Evolutionary conservation across 2,797 vertebrate genomes (phyloP).

Genomic region (Coranthus polyacanthus): DNA sequence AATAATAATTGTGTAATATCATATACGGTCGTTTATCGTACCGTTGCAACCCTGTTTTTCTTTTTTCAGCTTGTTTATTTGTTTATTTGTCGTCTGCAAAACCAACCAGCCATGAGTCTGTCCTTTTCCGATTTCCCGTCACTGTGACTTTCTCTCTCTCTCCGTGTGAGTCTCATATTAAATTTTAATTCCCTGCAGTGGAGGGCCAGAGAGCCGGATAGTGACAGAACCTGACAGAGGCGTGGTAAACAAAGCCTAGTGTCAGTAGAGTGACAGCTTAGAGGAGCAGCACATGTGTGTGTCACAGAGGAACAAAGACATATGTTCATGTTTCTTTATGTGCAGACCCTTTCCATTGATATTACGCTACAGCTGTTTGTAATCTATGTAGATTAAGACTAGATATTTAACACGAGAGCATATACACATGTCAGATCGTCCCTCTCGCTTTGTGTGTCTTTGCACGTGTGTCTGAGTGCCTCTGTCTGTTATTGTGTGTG

Average conservation of each 20-base stretch:
- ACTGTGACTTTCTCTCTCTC: constrained; percentile 33
- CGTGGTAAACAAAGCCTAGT: constrained; percentile 59
- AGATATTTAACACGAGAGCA: constrained; percentile 37
- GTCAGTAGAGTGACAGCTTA: constrained; percentile 46
- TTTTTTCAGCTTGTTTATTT: constrained; percentile 6
- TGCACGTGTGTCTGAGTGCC: constrained; percentile 4
- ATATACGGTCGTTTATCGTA: too few species aligned
- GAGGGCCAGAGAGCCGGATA: constrained; percentile 63
- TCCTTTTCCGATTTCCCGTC: constrained; percentile 41
- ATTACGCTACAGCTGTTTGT: constrained; percentile 49
- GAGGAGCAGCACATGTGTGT: constrained; percentile 27
- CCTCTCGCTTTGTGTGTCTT: neutral
- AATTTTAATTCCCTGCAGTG: constrained; percentile 76
- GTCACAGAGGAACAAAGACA: constrained; percentile 25
- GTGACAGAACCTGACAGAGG: constrained; percentile 68
- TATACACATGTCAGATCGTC: constrained; percentile 27
- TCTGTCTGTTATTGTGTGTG: constrained; percentile 53
- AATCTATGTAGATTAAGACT: constrained; percentile 53
- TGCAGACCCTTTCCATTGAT: constrained; percentile 7
- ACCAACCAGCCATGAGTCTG: constrained; percentile 21
- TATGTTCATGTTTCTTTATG: constrained; percentile 31
- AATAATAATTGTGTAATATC: too few species aligned
- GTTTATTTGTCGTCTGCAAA: constrained; percentile 16
- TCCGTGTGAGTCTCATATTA: constrained; percentile 62
- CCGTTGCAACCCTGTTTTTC: neutral